phyloP scores from a whole-genome alignment of 2,888 invertebrate genomes.

The Megastigmus dorsalis region DNA sequence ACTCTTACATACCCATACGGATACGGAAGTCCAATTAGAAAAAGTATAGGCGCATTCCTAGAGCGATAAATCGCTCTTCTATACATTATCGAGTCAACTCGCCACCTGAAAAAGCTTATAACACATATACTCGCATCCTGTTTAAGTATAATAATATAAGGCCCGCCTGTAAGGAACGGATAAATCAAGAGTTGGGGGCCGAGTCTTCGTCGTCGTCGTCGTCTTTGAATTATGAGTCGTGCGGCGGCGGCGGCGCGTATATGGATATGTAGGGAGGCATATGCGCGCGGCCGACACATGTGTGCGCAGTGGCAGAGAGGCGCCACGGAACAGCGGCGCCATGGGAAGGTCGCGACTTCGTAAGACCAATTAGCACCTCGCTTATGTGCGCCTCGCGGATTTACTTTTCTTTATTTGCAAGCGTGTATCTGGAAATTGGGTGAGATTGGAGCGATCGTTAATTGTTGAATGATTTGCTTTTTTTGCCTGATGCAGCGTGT shows the following conservation, averaged over 20 bases:
- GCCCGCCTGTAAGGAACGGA: slow-evolving; percentile 1
- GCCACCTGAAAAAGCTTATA: slow-evolving; percentile 28
- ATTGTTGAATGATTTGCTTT: background rate
- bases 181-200: background rate
- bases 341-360: slow-evolving; percentile 51
- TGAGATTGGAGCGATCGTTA: background rate
- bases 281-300: no score
- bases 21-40: slow-evolving; percentile 42
- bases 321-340: slow-evolving; percentile 64
- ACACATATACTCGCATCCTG: background rate
- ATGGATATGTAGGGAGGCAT: no score
- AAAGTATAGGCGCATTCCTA: background rate
- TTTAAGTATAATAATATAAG: no score
- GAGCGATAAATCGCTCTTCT: slow-evolving; percentile 22
- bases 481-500: background rate
- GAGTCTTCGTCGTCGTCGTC: slow-evolving; percentile 15
- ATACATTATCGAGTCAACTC: no score
- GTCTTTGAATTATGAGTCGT: slow-evolving; percentile 61
- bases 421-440: no score
- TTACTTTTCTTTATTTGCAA: background rate
- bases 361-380: slow-evolving; percentile 70
- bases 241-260: no score
- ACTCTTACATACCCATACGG: background rate
- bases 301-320: slow-evolving; percentile 60
- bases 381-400: background rate